Evolutionary conservation across 2,888 invertebrate genomes (phyloP).

Genomic region (Polyploca ridens): DNA sequence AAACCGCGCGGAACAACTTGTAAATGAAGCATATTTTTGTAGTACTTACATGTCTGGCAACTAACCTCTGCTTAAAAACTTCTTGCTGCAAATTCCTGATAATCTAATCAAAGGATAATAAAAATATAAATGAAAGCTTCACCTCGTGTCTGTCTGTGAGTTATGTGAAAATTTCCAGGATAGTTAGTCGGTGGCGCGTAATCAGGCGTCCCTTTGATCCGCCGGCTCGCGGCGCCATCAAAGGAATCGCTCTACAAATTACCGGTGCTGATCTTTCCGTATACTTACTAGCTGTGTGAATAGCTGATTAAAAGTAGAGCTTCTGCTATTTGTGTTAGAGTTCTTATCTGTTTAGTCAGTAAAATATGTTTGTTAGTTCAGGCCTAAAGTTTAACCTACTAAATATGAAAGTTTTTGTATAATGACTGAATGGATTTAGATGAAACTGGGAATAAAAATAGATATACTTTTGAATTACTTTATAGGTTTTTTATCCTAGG

Average conservation of each 20-base stretch:
- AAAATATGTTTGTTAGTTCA: neutral
- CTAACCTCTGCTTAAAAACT: too few relatives aligned
- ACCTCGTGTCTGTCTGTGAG: neutral
- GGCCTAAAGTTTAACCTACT: too few relatives aligned
- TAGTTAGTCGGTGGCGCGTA: conserved; percentile 40
- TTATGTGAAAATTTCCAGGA: conserved; percentile 30
- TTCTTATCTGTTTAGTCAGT: neutral
- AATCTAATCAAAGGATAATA: too few relatives aligned
- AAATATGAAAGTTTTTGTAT: too few relatives aligned
- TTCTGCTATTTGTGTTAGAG: conserved; percentile 12
- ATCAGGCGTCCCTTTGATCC: conserved; percentile 58
- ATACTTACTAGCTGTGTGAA: conserved; percentile 13
- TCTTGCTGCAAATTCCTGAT: too few relatives aligned
- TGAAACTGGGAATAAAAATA: too few relatives aligned
- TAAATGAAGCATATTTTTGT: too few relatives aligned
- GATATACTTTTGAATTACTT: too few relatives aligned
- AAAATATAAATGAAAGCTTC: conserved; percentile 2
- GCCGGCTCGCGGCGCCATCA: conserved; percentile 42
- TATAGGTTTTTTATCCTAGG: too few relatives aligned
- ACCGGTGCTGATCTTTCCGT: conserved; percentile 26
- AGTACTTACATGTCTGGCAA: too few relatives aligned
- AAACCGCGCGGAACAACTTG: too few relatives aligned
- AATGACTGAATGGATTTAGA: too few relatives aligned
- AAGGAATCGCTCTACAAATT: conserved; percentile 52
- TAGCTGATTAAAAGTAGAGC: conserved; percentile 30